Evolutionary conservation across 2,888 invertebrate genomes (phyloP).

Genomic region (Scaptomyza tumidula): DNA sequence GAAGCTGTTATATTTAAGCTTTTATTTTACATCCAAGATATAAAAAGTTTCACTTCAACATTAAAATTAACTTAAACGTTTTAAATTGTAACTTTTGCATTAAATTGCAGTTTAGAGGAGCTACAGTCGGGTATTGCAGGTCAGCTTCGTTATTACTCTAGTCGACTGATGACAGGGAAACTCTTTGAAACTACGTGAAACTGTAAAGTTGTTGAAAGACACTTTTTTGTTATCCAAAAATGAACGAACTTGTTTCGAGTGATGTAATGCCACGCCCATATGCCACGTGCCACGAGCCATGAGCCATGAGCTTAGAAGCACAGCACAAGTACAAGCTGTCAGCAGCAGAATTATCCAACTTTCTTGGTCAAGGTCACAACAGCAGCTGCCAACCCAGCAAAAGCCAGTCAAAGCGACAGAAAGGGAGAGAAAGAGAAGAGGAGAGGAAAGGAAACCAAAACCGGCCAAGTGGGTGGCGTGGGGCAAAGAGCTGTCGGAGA

Average conservation of each 20-base stretch:
- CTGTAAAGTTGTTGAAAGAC: background rate
- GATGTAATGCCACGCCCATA: slow-evolving; percentile 57
- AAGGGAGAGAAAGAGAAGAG: background rate
- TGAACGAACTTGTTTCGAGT: slow-evolving; percentile 1
- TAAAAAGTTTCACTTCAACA: background rate
- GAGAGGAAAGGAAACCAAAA: slow-evolving; percentile 6
- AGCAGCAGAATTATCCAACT: slow-evolving; percentile 17
- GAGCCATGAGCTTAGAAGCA: background rate
- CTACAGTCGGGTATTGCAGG: slow-evolving; percentile 32
- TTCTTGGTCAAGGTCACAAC: slow-evolving; percentile 70
- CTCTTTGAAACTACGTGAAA: background rate
- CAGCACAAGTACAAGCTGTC: background rate
- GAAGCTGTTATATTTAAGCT: background rate
- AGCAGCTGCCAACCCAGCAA: slow-evolving; percentile 13
- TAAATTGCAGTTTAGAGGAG: slow-evolving; percentile 49
- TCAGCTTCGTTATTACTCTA: slow-evolving; percentile 40
- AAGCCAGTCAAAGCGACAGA: slow-evolving; percentile 5
- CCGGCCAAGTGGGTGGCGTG: slow-evolving; percentile 29
- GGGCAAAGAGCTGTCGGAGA: slow-evolving; percentile 3
- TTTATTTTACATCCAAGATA: background rate
- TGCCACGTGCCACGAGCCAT: slow-evolving; percentile 11
- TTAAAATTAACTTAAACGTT: background rate
- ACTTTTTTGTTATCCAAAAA: background rate
- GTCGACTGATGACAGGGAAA: slow-evolving; percentile 26
- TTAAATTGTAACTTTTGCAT: slow-evolving; percentile 3